Evolutionary conservation across 2,888 invertebrate genomes (phyloP).

Genomic region (Oxyteleia sp.): DNA sequence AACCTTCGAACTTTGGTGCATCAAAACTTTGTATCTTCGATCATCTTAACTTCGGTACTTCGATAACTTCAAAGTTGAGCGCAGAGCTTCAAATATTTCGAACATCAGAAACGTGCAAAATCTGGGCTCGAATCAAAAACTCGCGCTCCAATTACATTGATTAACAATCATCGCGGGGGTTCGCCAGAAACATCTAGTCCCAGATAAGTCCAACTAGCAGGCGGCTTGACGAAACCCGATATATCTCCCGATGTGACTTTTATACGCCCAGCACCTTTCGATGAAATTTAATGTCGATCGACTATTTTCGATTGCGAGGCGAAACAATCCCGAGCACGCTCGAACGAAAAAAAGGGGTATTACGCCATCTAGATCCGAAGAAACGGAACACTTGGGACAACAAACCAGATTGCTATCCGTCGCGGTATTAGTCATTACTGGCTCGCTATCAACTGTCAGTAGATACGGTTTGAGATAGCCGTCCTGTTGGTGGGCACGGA

Average conservation of each 20-base stretch:
- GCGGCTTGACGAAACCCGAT: neutral
- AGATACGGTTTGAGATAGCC: constrained; percentile 57
- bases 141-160: neutral
- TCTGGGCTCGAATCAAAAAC: neutral
- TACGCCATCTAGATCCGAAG: constrained; percentile 16
- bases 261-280: neutral
- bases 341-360: constrained; percentile 17
- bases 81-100: neutral
- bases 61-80: neutral
- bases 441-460: constrained; percentile 63
- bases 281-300: constrained; percentile 6
- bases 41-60: neutral
- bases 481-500: constrained; percentile 41
- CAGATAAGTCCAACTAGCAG: neutral
- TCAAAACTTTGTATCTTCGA: neutral
- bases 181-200: neutral
- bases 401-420: constrained; percentile 51
- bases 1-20: neutral
- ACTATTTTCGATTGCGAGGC: neutral
- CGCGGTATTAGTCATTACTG: constrained; percentile 64
- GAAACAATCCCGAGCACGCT: constrained; percentile 16
- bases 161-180: neutral
- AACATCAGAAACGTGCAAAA: neutral
- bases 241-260: neutral
- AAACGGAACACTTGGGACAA: constrained; percentile 54